phyloP scores from a whole-genome alignment of 2,888 invertebrate species.

The Ochropleura leucogaster region DNA sequence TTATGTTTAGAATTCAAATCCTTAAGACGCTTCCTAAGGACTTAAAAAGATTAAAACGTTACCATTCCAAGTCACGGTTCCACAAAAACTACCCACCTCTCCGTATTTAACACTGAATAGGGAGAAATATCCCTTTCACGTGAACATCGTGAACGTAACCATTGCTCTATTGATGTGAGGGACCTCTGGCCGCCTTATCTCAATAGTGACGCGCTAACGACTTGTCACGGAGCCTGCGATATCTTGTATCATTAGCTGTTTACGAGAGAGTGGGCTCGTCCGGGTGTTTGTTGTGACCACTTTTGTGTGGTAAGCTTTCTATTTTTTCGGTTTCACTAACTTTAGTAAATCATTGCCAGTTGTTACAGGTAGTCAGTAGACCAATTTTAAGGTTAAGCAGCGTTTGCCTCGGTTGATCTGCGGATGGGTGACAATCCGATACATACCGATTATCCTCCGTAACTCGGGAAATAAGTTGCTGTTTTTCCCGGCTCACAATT shows the following conservation, averaged over 20 bases:
- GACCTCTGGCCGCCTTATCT: constrained; percentile 62
- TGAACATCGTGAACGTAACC: constrained; percentile 17
- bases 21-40: neutral
- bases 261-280: constrained; percentile 13
- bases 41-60: neutral
- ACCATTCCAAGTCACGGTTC: neutral
- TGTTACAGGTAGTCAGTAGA: too few species aligned
- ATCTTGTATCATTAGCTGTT: constrained; percentile 48
- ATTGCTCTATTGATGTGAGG: constrained; percentile 31
- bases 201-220: constrained; percentile 49
- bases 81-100: constrained; percentile 12
- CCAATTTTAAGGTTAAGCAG: too few species aligned
- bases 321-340: neutral
- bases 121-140: constrained; percentile 26
- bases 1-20: neutral
- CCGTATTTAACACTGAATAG: constrained; percentile 26
- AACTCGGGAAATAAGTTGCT: too few species aligned
- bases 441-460: too few species aligned
- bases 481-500: neutral
- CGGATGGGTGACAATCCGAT: too few species aligned
- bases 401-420: too few species aligned
- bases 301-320: neutral
- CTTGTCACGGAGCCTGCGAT: constrained; percentile 30
- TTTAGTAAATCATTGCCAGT: too few species aligned
- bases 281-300: neutral